Evolutionary conservation across 2,797 vertebrate species (phyloP), one percentile per base, ranked within the genome.

Genomic region (Peromyscus eremicus): DNA sequence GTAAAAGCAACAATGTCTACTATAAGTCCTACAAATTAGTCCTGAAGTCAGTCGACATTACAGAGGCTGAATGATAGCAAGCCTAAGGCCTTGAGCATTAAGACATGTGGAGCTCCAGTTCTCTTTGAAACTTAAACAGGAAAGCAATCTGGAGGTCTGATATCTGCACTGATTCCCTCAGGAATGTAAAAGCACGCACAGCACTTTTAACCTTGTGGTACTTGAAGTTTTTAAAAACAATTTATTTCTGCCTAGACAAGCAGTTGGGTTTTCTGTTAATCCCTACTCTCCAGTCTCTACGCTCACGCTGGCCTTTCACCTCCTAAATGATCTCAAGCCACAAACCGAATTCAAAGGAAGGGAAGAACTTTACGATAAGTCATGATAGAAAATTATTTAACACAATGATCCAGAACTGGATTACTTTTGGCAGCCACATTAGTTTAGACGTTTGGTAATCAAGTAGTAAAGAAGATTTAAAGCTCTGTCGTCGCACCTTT

Each of bases 211-310:
- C 84, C 95, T 87, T 79, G 82, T 60, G 94, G 92, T 64, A 92
- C 92, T 89, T 83, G 40, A 94, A n/a, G 55, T 73, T 86, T 91
- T 71, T 73, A 57, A 12, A 97, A 96, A 89, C 91, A 96, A 96
- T 82, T 97, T 94, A 96, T 60, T 97, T 97, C 86, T 97, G 94
- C 91, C 94, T 91, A 94, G 80, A 93, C 80, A 96, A 97, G 95
- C 95, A 86, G 52, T 66, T 21, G 62, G 77, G 14, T 92, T 93
- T 97, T 95, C 91, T 94, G 93, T 95, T 91, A 91, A 96, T 66
- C 52, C 89, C 86, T 57, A 34, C 37, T 75, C 88, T 94, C 96
- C 70, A 92, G 68, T 8, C 19, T 93, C 92, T 32, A 57, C 12
- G 40, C 23, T 66, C 62, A 88, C 77, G 46, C 27, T 37, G 75